phyloP scores from a whole-genome alignment of 2,888 invertebrate genomes.

The Dynastes maya region DNA sequence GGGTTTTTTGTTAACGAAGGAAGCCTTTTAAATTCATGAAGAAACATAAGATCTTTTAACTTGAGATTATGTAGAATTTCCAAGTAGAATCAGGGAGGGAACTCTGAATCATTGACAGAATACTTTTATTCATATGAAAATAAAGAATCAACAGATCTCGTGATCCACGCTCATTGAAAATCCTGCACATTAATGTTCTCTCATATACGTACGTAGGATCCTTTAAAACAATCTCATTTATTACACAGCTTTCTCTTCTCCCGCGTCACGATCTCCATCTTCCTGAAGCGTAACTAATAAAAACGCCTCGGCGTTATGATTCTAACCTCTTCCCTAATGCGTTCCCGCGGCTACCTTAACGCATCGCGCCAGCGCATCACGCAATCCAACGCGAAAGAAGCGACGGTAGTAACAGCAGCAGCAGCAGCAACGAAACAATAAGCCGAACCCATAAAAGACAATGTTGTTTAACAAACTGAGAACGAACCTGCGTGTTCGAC shows the following conservation, averaged over 20 bases:
- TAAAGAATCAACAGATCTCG: too few relatives aligned
- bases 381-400: neutral
- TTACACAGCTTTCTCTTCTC: neutral
- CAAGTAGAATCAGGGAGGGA: too few relatives aligned
- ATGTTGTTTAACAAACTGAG: conserved; percentile 31
- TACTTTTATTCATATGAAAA: too few relatives aligned
- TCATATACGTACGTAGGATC: neutral
- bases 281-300: neutral
- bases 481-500: conserved; percentile 40
- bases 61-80: too few relatives aligned
- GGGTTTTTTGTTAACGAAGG: too few relatives aligned
- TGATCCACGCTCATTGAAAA: neutral
- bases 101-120: too few relatives aligned
- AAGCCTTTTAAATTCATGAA: too few relatives aligned
- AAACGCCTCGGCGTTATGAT: conserved; percentile 12
- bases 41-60: too few relatives aligned
- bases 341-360: conserved; percentile 28
- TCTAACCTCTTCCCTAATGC: conserved; percentile 23
- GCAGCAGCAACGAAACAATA: conserved; percentile 12
- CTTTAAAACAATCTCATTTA: neutral
- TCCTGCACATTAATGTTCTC: neutral
- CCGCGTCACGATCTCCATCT: too few relatives aligned
- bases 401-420: neutral
- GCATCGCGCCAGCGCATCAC: neutral
- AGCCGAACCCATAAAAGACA: conserved; percentile 22